These are phyloP conservation scores for Cotesia chilonis DNA, from an alignment of 1,140 invertebrate genomes.

Conservation along the genomic window DNA sequence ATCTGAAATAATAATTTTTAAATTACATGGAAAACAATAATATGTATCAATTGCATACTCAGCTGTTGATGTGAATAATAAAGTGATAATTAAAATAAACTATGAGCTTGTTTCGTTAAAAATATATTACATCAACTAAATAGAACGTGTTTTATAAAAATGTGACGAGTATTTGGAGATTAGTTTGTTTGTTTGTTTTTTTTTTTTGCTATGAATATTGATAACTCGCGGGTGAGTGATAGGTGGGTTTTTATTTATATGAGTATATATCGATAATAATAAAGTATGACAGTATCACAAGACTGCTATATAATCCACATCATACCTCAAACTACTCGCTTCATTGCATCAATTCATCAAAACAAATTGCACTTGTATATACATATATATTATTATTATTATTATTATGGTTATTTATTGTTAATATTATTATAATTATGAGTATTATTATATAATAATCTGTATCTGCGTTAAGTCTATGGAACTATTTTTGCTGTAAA, in stretches of 20 bases:
- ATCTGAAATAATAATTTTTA: no score
- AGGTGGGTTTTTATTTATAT: conserved; percentile 1
- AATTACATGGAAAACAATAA: no score
- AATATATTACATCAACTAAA: no score
- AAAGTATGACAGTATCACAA: conserved; percentile 14
- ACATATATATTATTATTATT: conserved; percentile 49
- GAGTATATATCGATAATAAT: conserved; percentile 1
- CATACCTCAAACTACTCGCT: conserved; percentile 60
- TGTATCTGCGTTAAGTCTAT: conserved; percentile 67
- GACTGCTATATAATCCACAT: conserved; percentile 8
- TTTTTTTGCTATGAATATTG: no score
- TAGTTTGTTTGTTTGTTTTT: no score
- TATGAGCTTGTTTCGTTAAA: no score
- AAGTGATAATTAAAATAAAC: no score
- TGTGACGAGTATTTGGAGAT: no score
- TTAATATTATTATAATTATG: conserved; percentile 48
- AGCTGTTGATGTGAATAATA: no score
- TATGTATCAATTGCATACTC: no score
- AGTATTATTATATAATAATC: conserved; percentile 33
- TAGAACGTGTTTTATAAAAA: no score
- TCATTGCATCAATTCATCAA: conserved; percentile 73
- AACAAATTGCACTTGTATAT: conserved; percentile 53
- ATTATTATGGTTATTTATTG: conserved; percentile 28
- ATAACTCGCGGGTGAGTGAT: background rate
- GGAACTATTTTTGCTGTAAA: conserved; percentile 64